These are phyloP conservation scores for Oryzias celebensis DNA, from an alignment of 2,113 vertebrate species.

Conservation along the genomic window DNA sequence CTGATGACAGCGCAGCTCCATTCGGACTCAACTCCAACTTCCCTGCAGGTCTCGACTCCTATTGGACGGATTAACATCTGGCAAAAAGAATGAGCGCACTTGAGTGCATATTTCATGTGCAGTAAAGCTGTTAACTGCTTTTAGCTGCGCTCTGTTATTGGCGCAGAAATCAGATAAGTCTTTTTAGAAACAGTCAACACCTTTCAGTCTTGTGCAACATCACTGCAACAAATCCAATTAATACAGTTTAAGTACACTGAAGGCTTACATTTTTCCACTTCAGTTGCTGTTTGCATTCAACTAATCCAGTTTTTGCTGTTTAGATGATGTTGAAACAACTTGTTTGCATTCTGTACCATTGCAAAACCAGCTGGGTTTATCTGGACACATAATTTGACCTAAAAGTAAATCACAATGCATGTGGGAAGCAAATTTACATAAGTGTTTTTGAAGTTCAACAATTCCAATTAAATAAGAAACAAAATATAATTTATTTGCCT, in stretches of 20 bases:
- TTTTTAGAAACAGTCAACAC: constrained; percentile 35
- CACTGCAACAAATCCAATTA: constrained; percentile 22
- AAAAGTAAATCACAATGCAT: no score
- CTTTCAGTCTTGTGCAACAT: not conserved
- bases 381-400: no score
- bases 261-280: no score
- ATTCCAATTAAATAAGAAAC: no score
- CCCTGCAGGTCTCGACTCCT: constrained; percentile 44
- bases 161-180: constrained; percentile 41
- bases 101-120: constrained; percentile 49
- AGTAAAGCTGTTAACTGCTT: constrained; percentile 35
- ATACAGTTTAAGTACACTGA: constrained; percentile 21
- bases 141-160: not conserved
- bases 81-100: constrained; percentile 31
- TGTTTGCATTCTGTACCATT: no score
- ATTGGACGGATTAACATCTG: constrained; percentile 59
- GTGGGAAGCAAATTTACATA: no score
- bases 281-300: no score
- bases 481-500: no score
- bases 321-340: no score
- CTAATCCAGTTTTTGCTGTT: not conserved
- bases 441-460: no score
- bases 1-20: constrained; percentile 40
- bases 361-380: no score
- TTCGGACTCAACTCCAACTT: constrained; percentile 34